Percentiles rank a stretch among this genome's conserved stretches.
Conservation (phyloP, 2,113 vertebrate genomes). For the Irena cyanogastra region DNA sequence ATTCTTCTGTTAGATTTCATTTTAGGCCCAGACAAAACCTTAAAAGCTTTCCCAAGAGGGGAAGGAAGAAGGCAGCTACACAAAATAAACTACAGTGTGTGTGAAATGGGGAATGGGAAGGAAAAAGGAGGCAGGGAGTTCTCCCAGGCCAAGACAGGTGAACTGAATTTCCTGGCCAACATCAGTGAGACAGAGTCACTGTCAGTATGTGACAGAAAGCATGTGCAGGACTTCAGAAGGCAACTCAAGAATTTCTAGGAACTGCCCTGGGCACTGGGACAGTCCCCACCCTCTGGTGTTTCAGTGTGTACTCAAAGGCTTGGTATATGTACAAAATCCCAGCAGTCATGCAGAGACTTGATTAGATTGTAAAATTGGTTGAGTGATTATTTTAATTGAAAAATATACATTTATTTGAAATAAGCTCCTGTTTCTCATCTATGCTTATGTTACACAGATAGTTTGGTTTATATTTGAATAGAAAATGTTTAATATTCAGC, state of each 20-base stretch:
- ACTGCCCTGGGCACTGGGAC: not conserved
- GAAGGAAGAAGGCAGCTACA: not conserved
- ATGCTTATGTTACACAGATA: not conserved
- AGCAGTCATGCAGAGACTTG: not conserved
- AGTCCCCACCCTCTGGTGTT: not conserved
- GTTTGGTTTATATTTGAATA: not conserved
- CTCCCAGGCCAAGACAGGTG: not conserved
- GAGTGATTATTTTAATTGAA: not conserved
- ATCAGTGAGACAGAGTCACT: not conserved
- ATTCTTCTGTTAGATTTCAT: not conserved
- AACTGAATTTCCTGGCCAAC: not conserved
- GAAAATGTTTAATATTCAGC: slow-evolving; percentile 4
- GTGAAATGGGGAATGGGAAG: not conserved
- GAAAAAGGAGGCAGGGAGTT: not conserved
- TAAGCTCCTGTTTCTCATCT: not conserved
- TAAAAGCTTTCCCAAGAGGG: not conserved
- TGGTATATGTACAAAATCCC: not conserved
- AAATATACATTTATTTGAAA: not conserved
- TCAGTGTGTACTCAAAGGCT: not conserved
- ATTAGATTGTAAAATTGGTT: not conserved
- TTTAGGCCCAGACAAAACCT: not conserved
- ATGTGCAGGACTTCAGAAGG: not conserved
- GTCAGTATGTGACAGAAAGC: not conserved
- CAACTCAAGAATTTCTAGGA: not conserved
- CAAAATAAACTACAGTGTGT: not conserved